Evolutionary conservation across 1,140 invertebrate species (phyloP), one percentile per base, ranked within the genome.

Genomic region (Drosophila saltans): DNA sequence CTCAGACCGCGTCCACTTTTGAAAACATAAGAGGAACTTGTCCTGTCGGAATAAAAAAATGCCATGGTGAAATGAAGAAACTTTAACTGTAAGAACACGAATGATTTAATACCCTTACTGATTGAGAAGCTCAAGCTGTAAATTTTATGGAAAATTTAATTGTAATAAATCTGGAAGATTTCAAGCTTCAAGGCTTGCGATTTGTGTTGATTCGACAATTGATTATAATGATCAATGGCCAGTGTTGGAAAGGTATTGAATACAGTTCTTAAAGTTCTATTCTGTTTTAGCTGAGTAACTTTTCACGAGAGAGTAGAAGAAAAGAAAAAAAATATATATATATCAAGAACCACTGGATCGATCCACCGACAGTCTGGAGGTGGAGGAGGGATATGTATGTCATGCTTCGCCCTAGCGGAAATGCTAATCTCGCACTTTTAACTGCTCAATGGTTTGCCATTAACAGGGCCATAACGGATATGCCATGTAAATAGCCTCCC

Each of bases 381-480:
- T 7, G 45, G 24, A 24, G 16, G 9, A 7, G 3, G 33, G 57
- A 30, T 58, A 9, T 28, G 16, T 24, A 40, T 41, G 41, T 33
- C 63, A 30, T 52, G 65, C 59, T 69, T 57, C 52, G 63, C 41
- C 69, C 43, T 39, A 66, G 64, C 66, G 78, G 75, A 78, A 70
- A 78, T 63, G 80, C 72, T 79, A 71, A 79, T 81, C 69, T 74
- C 70, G 80, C 68, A 71, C 76, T 77, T 83, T 78, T 78, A 80
- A 76, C 70, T 74, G 67, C 82, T 73, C 76, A 88, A 86, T 86
- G 84, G 80, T 58, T 72, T 70, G 76, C 76, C 80, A 83, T 88
- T 78, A 80, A 67, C 62, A 72, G 83, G 79, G 63, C 72, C 68
- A 79, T 78, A 69, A 78, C 83, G 68, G 71, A 72, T 64, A 80